These are phyloP conservation scores for Eupithecia subfuscata DNA, from an alignment of 2,888 invertebrate genomes.

Conservation along the genomic window DNA sequence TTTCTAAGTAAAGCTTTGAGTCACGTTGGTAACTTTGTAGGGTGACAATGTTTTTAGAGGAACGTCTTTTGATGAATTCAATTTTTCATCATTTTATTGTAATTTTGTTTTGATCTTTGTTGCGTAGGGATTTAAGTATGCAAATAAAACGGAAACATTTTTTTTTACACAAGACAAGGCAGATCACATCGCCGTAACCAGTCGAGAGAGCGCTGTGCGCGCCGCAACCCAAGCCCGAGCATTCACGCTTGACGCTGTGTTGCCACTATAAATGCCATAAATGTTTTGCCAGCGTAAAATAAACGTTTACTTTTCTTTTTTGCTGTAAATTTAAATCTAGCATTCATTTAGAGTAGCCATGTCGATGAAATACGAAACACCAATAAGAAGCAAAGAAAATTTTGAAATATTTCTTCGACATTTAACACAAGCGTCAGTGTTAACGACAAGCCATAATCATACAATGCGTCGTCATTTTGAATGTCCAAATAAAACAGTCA, in stretches of 20 bases:
- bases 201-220: conserved; percentile 47
- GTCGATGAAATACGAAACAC: conserved; percentile 34
- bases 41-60: background rate
- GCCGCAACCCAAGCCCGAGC: conserved; percentile 83
- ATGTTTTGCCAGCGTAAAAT: conserved; percentile 36
- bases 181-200: conserved; percentile 31
- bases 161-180: conserved; percentile 10
- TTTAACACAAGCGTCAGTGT: conserved; percentile 70
- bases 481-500: conserved; percentile 52
- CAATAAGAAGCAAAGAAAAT: conserved; percentile 34
- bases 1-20: background rate
- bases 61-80: background rate
- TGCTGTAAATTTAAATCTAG: conserved; percentile 22
- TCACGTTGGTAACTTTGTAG: no score
- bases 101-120: background rate
- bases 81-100: background rate
- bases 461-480: conserved; percentile 70
- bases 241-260: conserved; percentile 81
- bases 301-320: background rate
- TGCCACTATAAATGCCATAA: conserved; percentile 50
- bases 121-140: background rate
- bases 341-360: conserved; percentile 32
- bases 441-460: conserved; percentile 83
- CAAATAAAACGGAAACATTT: background rate
- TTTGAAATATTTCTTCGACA: conserved; percentile 28